Conservation (phyloP, 2,113 vertebrate species). For the Cyphomyrus discorhynchus region DNA sequence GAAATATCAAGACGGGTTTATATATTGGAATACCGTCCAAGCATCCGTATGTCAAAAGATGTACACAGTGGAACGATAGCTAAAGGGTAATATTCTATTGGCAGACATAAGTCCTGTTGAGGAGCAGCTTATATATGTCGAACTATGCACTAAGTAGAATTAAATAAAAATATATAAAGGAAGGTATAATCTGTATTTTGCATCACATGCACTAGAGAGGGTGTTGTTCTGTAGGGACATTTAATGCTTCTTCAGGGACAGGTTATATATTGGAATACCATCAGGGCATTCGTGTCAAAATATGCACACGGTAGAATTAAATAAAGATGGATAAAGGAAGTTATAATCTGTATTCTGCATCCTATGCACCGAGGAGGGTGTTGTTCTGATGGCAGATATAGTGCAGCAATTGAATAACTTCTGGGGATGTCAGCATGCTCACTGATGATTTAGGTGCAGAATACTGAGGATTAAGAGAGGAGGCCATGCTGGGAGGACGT, state of each 20-base stretch:
- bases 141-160: background rate
- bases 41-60: background rate
- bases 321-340: background rate
- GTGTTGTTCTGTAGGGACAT: too few species aligned
- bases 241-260: too few species aligned
- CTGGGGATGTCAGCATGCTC: background rate
- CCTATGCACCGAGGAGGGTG: background rate
- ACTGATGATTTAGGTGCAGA: background rate
- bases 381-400: background rate
- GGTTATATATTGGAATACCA: background rate
- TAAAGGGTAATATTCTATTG: background rate
- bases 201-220: background rate
- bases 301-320: background rate
- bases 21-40: background rate
- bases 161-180: background rate
- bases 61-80: background rate
- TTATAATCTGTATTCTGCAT: background rate
- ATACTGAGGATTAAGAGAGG: background rate
- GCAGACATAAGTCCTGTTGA: background rate
- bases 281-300: background rate
- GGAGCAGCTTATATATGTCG: background rate
- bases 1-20: background rate
- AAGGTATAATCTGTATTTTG: background rate
- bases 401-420: background rate
- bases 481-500: background rate